These are phyloP conservation scores for Xenus cinereus DNA, from an alignment of 2,113 vertebrate genomes.

Conservation along the genomic window DNA sequence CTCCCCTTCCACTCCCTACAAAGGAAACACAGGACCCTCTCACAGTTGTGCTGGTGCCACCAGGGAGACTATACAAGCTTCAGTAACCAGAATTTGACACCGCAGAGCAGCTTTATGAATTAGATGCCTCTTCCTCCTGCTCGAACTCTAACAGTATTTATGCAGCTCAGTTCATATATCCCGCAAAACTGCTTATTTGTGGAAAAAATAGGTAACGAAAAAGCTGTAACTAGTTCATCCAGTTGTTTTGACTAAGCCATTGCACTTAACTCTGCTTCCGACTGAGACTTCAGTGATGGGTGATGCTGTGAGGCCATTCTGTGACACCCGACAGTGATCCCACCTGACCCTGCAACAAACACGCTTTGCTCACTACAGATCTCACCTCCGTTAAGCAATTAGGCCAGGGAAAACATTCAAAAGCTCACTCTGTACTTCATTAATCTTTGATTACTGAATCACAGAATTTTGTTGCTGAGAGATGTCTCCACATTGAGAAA, in stretches of 20 bases:
- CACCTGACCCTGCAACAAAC: not conserved
- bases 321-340: not conserved
- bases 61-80: not conserved
- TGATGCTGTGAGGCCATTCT: not conserved
- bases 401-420: not conserved
- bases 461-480: slow-evolving; percentile 2
- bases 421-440: not conserved
- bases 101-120: not conserved
- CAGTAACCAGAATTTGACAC: not conserved
- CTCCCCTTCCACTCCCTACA: not conserved
- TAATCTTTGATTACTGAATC: slow-evolving; percentile 27
- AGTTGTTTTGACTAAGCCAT: not conserved
- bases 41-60: not conserved
- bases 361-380: not conserved
- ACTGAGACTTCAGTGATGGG: not conserved
- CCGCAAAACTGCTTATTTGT: not conserved
- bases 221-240: not conserved
- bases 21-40: not conserved
- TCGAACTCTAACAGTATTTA: not conserved
- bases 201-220: not conserved
- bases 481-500: not conserved
- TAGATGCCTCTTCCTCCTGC: not conserved
- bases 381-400: not conserved
- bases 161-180: not conserved
- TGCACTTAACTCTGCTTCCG: not conserved